These are phyloP conservation scores for Zingel zingel DNA, from an alignment of 2,113 vertebrate species.

Conservation along the genomic window DNA sequence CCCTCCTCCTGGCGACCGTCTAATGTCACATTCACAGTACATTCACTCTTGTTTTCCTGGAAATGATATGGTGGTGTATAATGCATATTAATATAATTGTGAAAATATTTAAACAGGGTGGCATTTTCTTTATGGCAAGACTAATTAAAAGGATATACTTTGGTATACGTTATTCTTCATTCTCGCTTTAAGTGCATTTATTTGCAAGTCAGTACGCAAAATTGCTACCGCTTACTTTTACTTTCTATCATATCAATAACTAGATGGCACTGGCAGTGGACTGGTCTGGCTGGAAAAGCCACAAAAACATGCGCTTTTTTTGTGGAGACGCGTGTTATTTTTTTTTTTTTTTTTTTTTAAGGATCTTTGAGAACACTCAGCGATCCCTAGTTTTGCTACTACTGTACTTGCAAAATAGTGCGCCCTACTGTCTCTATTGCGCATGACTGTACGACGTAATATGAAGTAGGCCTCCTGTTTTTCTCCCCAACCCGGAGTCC, in stretches of 20 bases:
- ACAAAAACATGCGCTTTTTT: constrained; percentile 31
- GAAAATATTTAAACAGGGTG: background rate
- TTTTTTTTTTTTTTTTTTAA: no score
- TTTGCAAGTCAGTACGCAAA: background rate
- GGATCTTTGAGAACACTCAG: background rate
- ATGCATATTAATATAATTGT: background rate
- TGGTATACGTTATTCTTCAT: background rate
- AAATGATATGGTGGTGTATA: background rate
- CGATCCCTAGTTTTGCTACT: constrained; percentile 41
- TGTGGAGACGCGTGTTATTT: no score
- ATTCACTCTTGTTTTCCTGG: background rate
- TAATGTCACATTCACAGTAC: constrained; percentile 50
- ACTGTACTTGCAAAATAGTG: constrained; percentile 80
- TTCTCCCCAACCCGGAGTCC: constrained; percentile 77
- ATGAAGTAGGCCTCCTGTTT: constrained; percentile 83
- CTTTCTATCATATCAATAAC: background rate
- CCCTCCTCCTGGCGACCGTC: constrained; percentile 37
- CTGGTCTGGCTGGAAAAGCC: background rate
- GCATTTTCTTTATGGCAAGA: background rate
- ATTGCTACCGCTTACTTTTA: background rate
- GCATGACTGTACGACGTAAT: constrained; percentile 81
- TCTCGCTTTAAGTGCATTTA: background rate
- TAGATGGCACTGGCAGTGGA: background rate
- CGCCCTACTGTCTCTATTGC: constrained; percentile 78
- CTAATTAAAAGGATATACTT: background rate